Evolutionary conservation across 2,888 invertebrate species (phyloP).

Genomic region (Papilio gigon): DNA sequence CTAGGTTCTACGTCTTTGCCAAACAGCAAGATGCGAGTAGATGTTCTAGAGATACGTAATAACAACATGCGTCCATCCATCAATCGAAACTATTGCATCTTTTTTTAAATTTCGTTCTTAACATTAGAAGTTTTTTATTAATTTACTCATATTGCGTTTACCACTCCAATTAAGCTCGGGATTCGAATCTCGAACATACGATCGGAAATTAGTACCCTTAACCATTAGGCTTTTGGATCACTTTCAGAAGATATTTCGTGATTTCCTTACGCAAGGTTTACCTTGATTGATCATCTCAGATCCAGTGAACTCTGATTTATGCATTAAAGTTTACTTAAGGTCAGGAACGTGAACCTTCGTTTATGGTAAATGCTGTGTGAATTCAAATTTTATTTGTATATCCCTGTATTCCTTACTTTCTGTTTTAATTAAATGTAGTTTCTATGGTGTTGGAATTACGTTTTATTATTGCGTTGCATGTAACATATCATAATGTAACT

Average conservation of each 20-base stretch:
- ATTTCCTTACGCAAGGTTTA: neutral
- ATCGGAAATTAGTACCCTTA: too few relatives aligned
- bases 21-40: too few relatives aligned
- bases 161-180: too few relatives aligned
- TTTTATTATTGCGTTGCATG: slow-evolving; percentile 7
- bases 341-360: neutral
- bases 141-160: too few relatives aligned
- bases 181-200: too few relatives aligned
- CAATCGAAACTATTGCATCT: too few relatives aligned
- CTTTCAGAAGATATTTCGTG: neutral
- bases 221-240: too few relatives aligned
- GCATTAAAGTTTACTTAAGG: neutral
- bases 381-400: neutral
- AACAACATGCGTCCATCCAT: too few relatives aligned
- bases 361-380: neutral
- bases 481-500: slow-evolving; percentile 3
- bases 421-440: neutral
- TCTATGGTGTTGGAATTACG: neutral
- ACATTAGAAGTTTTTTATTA: too few relatives aligned
- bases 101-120: too few relatives aligned
- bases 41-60: too few relatives aligned
- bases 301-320: neutral
- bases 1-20: too few relatives aligned
- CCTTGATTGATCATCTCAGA: neutral
- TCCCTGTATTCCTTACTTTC: neutral